Evolutionary conservation across 2,797 vertebrate genomes (phyloP).

Genomic region (Anguilla marmorata): DNA sequence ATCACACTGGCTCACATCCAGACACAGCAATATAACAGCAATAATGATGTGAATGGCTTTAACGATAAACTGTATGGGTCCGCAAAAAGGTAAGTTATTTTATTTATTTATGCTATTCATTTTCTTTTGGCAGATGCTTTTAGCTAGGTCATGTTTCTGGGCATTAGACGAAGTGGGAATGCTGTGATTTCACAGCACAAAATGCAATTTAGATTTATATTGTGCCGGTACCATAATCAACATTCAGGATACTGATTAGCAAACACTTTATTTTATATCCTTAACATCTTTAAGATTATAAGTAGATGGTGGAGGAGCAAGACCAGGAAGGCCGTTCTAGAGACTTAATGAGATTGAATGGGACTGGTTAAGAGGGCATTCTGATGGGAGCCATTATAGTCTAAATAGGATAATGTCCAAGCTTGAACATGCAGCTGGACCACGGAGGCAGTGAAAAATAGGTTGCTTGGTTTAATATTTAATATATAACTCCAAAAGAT

Average conservation of each 20-base stretch:
- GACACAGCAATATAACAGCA: conserved; percentile 31
- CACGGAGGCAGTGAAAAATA: background rate
- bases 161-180: background rate
- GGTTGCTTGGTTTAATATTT: background rate
- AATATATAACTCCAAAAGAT: background rate
- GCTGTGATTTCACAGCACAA: background rate
- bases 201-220: background rate
- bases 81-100: conserved; percentile 8
- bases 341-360: background rate
- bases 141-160: background rate
- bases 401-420: background rate
- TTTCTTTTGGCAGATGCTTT: background rate
- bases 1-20: conserved; percentile 66
- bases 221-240: background rate
- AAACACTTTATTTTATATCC: background rate
- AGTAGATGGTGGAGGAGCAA: background rate
- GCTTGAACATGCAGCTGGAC: background rate
- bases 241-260: background rate
- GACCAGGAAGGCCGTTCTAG: background rate
- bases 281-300: background rate
- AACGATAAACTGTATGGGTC: conserved; percentile 15
- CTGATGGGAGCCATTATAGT: background rate
- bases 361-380: background rate
- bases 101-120: conserved; percentile 12
- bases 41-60: conserved; percentile 16